Percentiles rank a stretch among this genome's conserved stretches.
Evolutionary conservation across 1,140 invertebrate genomes (phyloP).

Genomic region (Spodoptera frugiperda): DNA sequence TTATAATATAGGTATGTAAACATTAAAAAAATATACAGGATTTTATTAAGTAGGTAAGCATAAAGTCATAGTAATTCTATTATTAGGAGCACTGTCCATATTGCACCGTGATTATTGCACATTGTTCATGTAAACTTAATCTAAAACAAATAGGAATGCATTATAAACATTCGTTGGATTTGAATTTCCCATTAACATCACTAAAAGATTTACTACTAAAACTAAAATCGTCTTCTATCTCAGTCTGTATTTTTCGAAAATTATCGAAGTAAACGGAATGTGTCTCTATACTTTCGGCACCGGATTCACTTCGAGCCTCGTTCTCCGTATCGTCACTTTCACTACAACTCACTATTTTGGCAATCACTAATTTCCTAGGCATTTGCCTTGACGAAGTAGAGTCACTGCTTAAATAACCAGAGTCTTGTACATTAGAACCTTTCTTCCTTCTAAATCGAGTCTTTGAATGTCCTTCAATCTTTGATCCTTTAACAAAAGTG

Average conservation of each 20-base stretch:
- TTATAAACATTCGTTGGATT: constrained; percentile 55
- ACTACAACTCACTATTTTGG: constrained; percentile 85
- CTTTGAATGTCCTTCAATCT: constrained; percentile 58
- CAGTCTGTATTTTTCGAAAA: constrained; percentile 78
- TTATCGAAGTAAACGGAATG: constrained; percentile 92
- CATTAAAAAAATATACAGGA: too few relatives aligned
- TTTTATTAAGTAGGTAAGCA: background rate
- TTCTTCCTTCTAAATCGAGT: constrained; percentile 71
- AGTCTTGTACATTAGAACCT: constrained; percentile 85
- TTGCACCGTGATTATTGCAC: constrained; percentile 64
- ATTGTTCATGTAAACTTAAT: constrained; percentile 54
- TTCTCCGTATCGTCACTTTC: constrained; percentile 91
- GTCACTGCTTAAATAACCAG: constrained; percentile 92
- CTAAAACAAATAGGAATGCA: constrained; percentile 43
- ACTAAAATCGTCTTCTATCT: constrained; percentile 52
- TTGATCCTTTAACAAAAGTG: constrained; percentile 72
- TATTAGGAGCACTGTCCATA: constrained; percentile 39
- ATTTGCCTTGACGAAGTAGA: constrained; percentile 87
- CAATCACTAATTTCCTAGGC: constrained; percentile 73
- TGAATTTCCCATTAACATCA: constrained; percentile 65
- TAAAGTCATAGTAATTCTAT: constrained; percentile 28
- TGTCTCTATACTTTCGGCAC: constrained; percentile 93
- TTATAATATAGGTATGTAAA: too few relatives aligned
- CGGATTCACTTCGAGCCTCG: constrained; percentile 93
- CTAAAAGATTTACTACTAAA: constrained; percentile 61